Evolutionary conservation across 2,113 vertebrate genomes (phyloP).

Genomic region (Boleophthalmus pectinirostris): DNA sequence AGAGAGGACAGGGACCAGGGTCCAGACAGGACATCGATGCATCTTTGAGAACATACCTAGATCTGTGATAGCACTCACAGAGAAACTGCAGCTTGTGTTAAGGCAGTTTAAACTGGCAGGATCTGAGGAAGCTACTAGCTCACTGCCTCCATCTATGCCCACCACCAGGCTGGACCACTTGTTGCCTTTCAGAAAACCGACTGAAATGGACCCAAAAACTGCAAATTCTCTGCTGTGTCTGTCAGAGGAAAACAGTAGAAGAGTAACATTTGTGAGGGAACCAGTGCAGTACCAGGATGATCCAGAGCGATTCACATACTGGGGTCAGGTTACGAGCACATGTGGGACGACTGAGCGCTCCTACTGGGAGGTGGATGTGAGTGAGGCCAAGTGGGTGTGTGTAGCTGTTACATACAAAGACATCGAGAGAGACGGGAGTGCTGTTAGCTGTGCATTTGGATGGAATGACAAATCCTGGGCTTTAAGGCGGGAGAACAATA

Average conservation of each 20-base stretch:
- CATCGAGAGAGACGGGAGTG: not conserved
- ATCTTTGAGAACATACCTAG: not conserved
- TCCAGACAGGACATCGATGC: not conserved
- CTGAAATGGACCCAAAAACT: not conserved
- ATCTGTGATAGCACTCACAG: not conserved
- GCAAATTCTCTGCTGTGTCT: not conserved
- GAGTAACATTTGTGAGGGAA: not conserved
- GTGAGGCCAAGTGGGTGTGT: not conserved
- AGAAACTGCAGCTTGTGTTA: not conserved
- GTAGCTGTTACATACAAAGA: not conserved
- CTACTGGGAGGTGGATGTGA: slow-evolving; percentile 1
- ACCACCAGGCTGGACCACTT: not conserved
- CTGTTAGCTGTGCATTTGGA: not conserved
- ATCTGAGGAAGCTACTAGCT: not conserved
- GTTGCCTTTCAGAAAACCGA: not conserved
- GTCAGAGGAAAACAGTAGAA: not conserved
- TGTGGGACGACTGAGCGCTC: not conserved
- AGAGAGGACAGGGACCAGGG: not conserved
- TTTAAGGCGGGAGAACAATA: not conserved
- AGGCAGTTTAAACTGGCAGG: not conserved
- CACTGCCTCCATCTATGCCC: not conserved
- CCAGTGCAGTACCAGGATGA: not conserved
- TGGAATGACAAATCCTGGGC: not conserved
- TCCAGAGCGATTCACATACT: not conserved
- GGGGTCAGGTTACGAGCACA: not conserved